Conservation (phyloP, 37 sponge, comb jelly and placozoan species). For the Spongilla lacustris region DNA sequence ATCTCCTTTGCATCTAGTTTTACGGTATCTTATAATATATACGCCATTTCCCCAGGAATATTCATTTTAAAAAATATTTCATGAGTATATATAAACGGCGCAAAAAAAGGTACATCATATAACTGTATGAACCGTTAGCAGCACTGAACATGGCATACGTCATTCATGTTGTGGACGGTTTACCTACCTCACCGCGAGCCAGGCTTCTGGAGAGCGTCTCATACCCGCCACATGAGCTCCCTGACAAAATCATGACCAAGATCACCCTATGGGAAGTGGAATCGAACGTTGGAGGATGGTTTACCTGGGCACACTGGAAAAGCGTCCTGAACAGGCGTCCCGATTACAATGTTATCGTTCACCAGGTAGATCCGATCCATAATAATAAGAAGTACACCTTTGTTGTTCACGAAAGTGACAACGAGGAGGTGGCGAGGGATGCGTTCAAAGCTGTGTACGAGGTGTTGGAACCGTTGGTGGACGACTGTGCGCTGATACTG, state of each 20-base stretch:
- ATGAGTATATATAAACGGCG: too few relatives aligned
- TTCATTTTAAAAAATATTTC: too few relatives aligned
- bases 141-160: neutral
- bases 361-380: neutral
- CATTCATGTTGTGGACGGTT: neutral
- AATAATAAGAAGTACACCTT: neutral
- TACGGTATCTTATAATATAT: too few relatives aligned
- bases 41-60: too few relatives aligned
- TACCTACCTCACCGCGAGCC: neutral
- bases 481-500: neutral
- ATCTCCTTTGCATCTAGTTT: too few relatives aligned
- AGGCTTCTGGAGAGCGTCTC: neutral
- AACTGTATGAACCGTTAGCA: too few relatives aligned
- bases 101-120: too few relatives aligned
- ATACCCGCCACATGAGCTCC: neutral
- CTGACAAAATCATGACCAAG: neutral
- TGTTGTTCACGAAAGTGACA: conserved; percentile 8
- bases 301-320: neutral
- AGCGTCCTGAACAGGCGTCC: neutral
- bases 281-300: neutral
- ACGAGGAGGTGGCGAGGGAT: neutral
- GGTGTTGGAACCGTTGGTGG: neutral
- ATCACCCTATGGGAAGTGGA: conserved; percentile 2
- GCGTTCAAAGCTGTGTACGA: neutral
- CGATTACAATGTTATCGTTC: conserved; percentile 16